Evolutionary conservation across 2,888 invertebrate species (phyloP).

Genomic region (Drosophila lacicola): DNA sequence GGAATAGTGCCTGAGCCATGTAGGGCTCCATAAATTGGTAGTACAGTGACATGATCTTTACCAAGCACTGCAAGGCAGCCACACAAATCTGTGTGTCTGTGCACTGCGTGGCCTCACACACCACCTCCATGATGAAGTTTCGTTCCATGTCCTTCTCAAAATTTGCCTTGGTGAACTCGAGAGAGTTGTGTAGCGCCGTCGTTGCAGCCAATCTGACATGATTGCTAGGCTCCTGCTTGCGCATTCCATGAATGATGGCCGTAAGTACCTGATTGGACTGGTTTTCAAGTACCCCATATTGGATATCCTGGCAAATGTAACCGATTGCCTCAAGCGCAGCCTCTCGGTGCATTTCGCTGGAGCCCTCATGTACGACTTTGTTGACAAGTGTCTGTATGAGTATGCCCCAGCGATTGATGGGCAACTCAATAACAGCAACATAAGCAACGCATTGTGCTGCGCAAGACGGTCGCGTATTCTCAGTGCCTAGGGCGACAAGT

Average conservation of each 20-base stretch:
- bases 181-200: slow-evolving; percentile 97
- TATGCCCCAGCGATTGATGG: slow-evolving; percentile 96
- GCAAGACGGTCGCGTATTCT: slow-evolving; percentile 96
- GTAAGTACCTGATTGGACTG: slow-evolving; percentile 99
- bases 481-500: slow-evolving; percentile 96
- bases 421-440: slow-evolving; percentile 98
- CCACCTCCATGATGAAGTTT: slow-evolving; percentile 99
- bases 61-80: slow-evolving; percentile 98
- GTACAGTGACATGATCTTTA: slow-evolving; percentile 98
- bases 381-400: slow-evolving; percentile 94
- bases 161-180: slow-evolving; percentile 99
- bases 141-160: slow-evolving; percentile 99
- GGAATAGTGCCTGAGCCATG: slow-evolving; percentile 98
- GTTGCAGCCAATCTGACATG: slow-evolving; percentile 98
- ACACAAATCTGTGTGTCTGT: slow-evolving; percentile 96
- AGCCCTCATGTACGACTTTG: slow-evolving; percentile 94
- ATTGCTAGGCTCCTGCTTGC: slow-evolving; percentile 95
- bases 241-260: slow-evolving; percentile 99
- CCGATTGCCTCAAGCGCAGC: slow-evolving; percentile 99
- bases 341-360: slow-evolving; percentile 97
- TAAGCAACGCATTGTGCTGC: slow-evolving; percentile 99
- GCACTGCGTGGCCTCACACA: slow-evolving; percentile 99
- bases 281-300: slow-evolving; percentile 94
- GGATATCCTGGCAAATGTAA: slow-evolving; percentile 95
- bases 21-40: slow-evolving; percentile 99